Conservation (phyloP, 2,797 vertebrate species). For the Lepilemur septentrionalis region DNA sequence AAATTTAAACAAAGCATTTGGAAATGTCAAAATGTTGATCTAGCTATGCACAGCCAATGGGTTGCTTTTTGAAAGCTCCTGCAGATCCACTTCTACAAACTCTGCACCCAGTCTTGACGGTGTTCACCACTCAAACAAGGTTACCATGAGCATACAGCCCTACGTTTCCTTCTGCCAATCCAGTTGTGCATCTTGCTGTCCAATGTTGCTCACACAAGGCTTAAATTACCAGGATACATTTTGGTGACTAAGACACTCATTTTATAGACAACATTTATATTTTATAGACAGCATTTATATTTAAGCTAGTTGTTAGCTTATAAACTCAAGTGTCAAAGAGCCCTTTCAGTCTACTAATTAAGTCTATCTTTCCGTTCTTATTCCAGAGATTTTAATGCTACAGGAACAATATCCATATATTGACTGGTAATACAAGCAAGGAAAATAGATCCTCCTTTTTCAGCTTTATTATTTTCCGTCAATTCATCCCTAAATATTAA, state of each 20-base stretch:
- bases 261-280: neutral
- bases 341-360: neutral
- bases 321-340: conserved; percentile 1
- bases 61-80: neutral
- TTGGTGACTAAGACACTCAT: neutral
- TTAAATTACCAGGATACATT: neutral
- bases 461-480: neutral
- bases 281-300: neutral
- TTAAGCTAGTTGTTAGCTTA: neutral
- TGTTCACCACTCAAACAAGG: neutral
- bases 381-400: neutral
- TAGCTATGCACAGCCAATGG: neutral
- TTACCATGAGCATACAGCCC: neutral
- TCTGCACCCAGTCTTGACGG: neutral
- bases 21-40: neutral
- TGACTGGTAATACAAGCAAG: neutral
- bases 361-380: neutral
- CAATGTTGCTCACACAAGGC: neutral
- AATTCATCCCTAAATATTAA: neutral
- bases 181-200: neutral
- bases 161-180: neutral
- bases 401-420: neutral
- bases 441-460: neutral
- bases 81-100: neutral
- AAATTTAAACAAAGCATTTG: neutral